Conservation (phyloP, 2,888 invertebrate species). For the Apoda limacodes region DNA sequence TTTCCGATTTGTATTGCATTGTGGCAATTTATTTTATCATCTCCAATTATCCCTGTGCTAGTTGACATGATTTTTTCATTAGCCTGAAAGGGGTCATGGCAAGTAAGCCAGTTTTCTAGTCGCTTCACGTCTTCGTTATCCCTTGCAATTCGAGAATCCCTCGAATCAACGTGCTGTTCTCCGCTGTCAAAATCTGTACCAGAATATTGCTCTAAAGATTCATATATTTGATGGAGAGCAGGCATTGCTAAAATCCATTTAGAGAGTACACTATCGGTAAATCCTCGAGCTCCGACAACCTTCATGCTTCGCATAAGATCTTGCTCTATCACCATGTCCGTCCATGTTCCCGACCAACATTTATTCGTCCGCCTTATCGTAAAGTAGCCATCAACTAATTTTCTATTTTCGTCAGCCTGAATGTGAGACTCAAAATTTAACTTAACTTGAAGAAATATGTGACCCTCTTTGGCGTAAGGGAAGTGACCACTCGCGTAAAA, state of each 20-base stretch:
- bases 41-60: not conserved
- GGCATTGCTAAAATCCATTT: too few species aligned
- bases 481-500: too few species aligned
- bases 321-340: conserved; percentile 30
- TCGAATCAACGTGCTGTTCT: conserved; percentile 3
- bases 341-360: conserved; percentile 17
- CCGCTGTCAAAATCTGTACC: not conserved
- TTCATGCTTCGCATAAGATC: conserved; percentile 26
- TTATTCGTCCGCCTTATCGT: conserved; percentile 23
- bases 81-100: not conserved
- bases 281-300: conserved; percentile 1
- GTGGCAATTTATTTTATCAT: too few species aligned
- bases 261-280: too few species aligned
- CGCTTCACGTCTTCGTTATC: not conserved
- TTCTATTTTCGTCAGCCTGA: conserved; percentile 8
- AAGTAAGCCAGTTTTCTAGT: not conserved
- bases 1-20: too few species aligned
- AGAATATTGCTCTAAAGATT: not conserved
- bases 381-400: conserved; percentile 21
- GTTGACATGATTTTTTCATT: not conserved
- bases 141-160: conserved; percentile 1
- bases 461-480: too few species aligned
- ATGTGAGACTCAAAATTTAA: too few species aligned
- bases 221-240: too few species aligned
- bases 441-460: too few species aligned